Evolutionary conservation across 2,888 invertebrate species (phyloP).

Genomic region (Apotomis capreana): DNA sequence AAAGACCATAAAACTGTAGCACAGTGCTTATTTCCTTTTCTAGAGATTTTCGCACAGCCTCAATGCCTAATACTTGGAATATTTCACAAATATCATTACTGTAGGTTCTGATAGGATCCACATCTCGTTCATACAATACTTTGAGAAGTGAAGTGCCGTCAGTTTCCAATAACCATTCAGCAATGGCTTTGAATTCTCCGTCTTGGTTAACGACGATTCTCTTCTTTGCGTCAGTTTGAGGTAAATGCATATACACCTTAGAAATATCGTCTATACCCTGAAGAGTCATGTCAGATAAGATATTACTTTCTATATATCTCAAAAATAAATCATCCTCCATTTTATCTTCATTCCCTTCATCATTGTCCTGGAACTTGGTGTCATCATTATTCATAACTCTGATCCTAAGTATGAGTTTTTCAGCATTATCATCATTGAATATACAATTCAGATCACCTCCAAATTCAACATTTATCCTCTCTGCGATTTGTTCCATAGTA

Average conservation of each 20-base stretch:
- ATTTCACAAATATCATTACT: constrained; percentile 99
- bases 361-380: constrained; percentile 92
- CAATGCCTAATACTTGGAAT: constrained; percentile 98
- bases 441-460: constrained; percentile 99
- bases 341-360: constrained; percentile 96
- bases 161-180: constrained; percentile 99
- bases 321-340: constrained; percentile 99
- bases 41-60: constrained; percentile 99
- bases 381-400: constrained; percentile 99
- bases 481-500: constrained; percentile 99
- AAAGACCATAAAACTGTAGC: constrained; percentile 99
- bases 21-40: constrained; percentile 99
- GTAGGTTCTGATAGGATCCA: constrained; percentile 98
- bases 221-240: constrained; percentile 99
- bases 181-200: constrained; percentile 98
- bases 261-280: constrained; percentile 99
- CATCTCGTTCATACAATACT: constrained; percentile 97
- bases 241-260: constrained; percentile 99
- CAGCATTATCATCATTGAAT: constrained; percentile 99
- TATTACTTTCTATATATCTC: constrained; percentile 99
- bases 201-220: constrained; percentile 98
- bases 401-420: constrained; percentile 98
- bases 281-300: constrained; percentile 99
- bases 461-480: constrained; percentile 99
- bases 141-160: constrained; percentile 99